Base-by-base conservation (phyloP, 2,888 invertebrate species). In the Antheraea yamamai region DNA sequence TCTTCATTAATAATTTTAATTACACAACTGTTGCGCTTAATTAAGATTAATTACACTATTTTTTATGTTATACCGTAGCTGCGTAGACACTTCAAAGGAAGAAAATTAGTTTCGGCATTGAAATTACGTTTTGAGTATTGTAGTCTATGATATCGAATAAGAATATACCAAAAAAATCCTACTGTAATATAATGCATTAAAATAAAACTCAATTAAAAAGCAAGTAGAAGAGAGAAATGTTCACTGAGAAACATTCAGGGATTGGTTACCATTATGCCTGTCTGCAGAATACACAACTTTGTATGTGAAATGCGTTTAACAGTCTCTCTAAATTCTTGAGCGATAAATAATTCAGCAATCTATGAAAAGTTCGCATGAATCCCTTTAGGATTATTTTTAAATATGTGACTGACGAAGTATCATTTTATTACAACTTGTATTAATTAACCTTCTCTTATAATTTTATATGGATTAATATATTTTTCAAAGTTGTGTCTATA, bases 401-500 rank as follows among this genome's bases (percentile, higher is more conserved):
- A 61, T 23, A 23, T 12, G 10, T 12, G 7, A 4, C 2, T n/a
- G n/a, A 61, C 2, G 1, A 61, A 23, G 3, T 23, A 61, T 23
- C 3, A 61, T 10, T 20, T 61, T n/a, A 58, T 58, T 7, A 39
- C 7, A 35, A n/a, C n/a, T n/a, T n/a, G n/a, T n/a, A n/a, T n/a
- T 4, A 35, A 35, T 35, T 35, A 35, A 23, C 1, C 8, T n/a
- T 23, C 23, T 61, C 10, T 23, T 30, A 35, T 68, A 35, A 26
- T 30, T 20, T 35, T 68, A 68, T 1, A 18, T 35, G 35, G 35
- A 35, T 14, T 55, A 39, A 68, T 72, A 68, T 23, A 52, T 72
- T 81, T 79, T 75, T 75, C 51, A 39, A 78, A 82, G 81, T 64
- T 66, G 68, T 73, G 61, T 76, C 74, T 66, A 76, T 80, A 78